phyloP scores from a whole-genome alignment of 2,797 vertebrate species.

The Poecilia picta region DNA sequence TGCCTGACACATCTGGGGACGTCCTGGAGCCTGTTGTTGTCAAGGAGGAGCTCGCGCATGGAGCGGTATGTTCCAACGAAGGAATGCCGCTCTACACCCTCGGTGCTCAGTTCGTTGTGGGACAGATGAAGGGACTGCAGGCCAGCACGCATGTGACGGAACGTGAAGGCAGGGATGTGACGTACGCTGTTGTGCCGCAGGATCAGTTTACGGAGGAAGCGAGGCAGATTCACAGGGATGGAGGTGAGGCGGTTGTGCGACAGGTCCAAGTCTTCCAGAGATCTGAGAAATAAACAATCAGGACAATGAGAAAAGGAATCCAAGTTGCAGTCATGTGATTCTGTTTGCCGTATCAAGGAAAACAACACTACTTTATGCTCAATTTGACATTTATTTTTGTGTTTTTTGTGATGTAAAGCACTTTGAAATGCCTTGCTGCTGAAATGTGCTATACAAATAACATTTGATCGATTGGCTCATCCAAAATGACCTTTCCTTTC shows the following conservation, averaged over 20 bases:
- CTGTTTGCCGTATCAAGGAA: neutral
- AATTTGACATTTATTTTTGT: neutral
- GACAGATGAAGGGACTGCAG: slow-evolving; percentile 81
- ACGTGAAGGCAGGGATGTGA: slow-evolving; percentile 71
- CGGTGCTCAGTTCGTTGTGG: slow-evolving; percentile 74
- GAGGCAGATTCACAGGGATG: slow-evolving; percentile 79
- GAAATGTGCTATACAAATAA: no score
- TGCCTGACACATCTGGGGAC: slow-evolving; percentile 79
- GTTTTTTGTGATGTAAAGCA: no score
- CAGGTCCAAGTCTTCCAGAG: slow-evolving; percentile 81
- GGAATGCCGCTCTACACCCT: slow-evolving; percentile 64
- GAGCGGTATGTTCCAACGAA: slow-evolving; percentile 82
- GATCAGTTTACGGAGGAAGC: slow-evolving; percentile 69
- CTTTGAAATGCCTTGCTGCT: no score
- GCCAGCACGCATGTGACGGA: slow-evolving; percentile 81
- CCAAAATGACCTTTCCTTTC: neutral
- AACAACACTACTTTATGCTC: neutral
- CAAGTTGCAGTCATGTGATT: neutral
- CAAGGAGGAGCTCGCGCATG: slow-evolving; percentile 80
- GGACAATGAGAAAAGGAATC: neutral
- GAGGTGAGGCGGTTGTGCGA: slow-evolving; percentile 80
- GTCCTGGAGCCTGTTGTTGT: slow-evolving; percentile 79
- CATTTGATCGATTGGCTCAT: neutral
- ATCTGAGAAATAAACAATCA: slow-evolving; percentile 61
- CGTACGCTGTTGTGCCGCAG: slow-evolving; percentile 82